Evolutionary conservation across 2,797 vertebrate genomes (phyloP), one percentile per base, ranked within the genome.

Genomic region (Hippocampus kuda): DNA sequence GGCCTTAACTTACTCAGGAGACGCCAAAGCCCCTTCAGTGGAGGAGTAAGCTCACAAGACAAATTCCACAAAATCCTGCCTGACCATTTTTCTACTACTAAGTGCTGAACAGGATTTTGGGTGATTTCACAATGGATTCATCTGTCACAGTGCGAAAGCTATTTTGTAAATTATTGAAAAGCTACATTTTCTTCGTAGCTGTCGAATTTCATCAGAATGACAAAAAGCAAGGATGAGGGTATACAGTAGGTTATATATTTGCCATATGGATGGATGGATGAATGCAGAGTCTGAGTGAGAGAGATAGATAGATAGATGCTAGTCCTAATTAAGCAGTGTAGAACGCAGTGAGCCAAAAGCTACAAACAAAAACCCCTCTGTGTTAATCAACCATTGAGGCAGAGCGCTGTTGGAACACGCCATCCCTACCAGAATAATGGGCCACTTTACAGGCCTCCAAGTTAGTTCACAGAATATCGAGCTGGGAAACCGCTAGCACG

Each of bases 401-500:
- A 63, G 84, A 83, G 84, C 75, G 77, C 85, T 86, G 85, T 90
- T 89, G 88, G 89, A 89, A 89, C 85, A 88, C 79, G 81, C 88
- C 89, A 91, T 77, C 87, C 75, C 79, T 75, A 79, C 79, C 79
- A 81, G 84, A 86, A 92, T 90, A 92, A 92, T 91, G 87, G 88
- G 75, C 78, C 89, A 86, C 88, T 90, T 89, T 89, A 89, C 85
- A 81, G 87, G 87, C 86, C 87, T 90, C 87, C 80, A 85, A 89
- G 88, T 88, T 86, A 85, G 88, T 90, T 91, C 89, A 91, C 88
- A 90, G 89, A 88, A 85, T 81, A 80, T 84, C 70, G 87, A 86
- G 89, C 89, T 92, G 91, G 91, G 91, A 92, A 91, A 90, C 87
- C 83, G 84, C 86, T 84, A 78, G 77, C 79, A 76, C 77, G 71